Evolutionary conservation across 2,113 vertebrate genomes (phyloP).

Genomic region (Cavia porcellus): DNA sequence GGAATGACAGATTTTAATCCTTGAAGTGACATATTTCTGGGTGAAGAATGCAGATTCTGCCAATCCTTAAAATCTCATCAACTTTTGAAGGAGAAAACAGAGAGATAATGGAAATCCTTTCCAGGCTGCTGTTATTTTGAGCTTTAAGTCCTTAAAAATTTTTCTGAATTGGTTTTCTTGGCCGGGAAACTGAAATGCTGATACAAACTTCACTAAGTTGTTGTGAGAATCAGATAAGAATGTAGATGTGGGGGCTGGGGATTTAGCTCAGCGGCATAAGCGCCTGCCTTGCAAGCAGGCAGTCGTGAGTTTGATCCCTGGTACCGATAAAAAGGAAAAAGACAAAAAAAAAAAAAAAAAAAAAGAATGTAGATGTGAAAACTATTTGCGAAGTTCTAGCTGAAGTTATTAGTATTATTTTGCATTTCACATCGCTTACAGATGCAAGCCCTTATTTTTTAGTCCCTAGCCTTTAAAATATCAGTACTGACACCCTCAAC

Average conservation of each 20-base stretch:
- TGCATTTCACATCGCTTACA: not conserved
- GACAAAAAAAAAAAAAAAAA: no score
- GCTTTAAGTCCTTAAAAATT: not conserved
- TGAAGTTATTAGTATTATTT: not conserved
- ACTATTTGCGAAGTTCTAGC: not conserved
- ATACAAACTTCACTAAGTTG: not conserved
- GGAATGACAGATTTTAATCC: not conserved
- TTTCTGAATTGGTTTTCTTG: not conserved
- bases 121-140: not conserved
- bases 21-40: constrained; percentile 1
- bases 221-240: constrained; percentile 18
- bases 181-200: not conserved
- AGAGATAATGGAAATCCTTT: not conserved
- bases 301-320: no score
- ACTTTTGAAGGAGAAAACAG: not conserved
- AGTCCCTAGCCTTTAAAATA: not conserved
- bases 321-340: no score
- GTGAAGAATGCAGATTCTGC: not conserved
- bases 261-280: no score
- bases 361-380: not conserved
- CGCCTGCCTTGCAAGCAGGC: no score
- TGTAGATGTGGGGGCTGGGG: not conserved
- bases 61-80: constrained; percentile 13
- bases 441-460: not conserved
- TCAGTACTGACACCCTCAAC: not conserved